Conservation (phyloP, 2,888 invertebrate species). For the Melitaea athalia region DNA sequence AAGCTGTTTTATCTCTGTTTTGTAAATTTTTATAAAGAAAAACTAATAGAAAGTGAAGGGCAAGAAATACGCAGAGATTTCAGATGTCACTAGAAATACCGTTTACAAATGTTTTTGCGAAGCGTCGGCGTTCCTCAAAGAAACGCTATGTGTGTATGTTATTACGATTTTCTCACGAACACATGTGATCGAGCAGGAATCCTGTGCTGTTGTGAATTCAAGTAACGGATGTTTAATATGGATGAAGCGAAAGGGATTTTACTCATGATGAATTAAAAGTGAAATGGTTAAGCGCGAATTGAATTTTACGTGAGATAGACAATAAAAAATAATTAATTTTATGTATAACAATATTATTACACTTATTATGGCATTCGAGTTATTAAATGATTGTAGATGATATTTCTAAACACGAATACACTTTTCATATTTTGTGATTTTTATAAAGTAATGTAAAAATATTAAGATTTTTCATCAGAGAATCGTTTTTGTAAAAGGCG, state of each 20-base stretch:
- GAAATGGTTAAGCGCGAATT: slow-evolving; percentile 16
- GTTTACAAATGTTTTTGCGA: slow-evolving; percentile 48
- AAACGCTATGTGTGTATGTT: slow-evolving; percentile 58
- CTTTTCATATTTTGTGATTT: too few species aligned
- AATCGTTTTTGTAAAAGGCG: too few species aligned
- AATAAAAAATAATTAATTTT: too few species aligned
- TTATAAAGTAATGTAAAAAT: too few species aligned
- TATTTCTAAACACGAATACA: too few species aligned
- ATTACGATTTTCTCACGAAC: slow-evolving; percentile 71
- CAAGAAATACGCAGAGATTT: slow-evolving; percentile 16
- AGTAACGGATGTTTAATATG: slow-evolving; percentile 39
- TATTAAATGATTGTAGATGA: too few species aligned
- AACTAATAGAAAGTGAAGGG: not conserved
- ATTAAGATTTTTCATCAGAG: too few species aligned
- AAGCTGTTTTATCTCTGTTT: not conserved
- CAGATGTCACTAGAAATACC: slow-evolving; percentile 25
- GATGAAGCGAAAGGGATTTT: slow-evolving; percentile 39
- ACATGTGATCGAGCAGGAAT: slow-evolving; percentile 55
- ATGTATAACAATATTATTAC: too few species aligned
- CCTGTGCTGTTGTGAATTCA: slow-evolving; percentile 46
- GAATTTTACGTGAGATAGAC: not conserved
- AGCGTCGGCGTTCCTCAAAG: slow-evolving; percentile 64
- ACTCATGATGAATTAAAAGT: slow-evolving; percentile 34
- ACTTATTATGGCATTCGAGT: too few species aligned
- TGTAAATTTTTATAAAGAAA: not conserved